A percentile compares a stretch with the other conserved stretches of the same genome.
Evolutionary conservation across 1,140 invertebrate genomes (phyloP).

Genomic region (Bombus pyrosoma): DNA sequence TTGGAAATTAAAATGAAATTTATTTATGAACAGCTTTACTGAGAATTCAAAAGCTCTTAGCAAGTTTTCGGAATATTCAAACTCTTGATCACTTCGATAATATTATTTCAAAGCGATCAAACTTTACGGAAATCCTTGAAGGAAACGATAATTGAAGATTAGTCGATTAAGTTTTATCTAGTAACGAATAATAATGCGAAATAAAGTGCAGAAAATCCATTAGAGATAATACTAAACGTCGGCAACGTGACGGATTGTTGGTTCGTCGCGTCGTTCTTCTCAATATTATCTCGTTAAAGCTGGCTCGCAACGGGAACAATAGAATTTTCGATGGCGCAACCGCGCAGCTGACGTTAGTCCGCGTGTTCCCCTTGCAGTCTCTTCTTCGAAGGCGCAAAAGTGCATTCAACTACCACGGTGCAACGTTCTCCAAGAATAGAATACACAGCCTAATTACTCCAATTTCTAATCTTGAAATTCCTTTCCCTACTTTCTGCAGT

Average conservation of each 20-base stretch:
- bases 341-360: background rate
- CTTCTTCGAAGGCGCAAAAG: background rate
- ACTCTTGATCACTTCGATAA: background rate
- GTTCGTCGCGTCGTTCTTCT: background rate
- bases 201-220: conserved; percentile 29
- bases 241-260: conserved; percentile 9
- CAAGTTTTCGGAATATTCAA: background rate
- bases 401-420: background rate
- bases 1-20: background rate
- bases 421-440: background rate
- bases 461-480: background rate
- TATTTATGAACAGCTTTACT: background rate
- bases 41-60: too few species aligned
- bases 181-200: conserved; percentile 25
- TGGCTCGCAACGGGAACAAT: conserved; percentile 3
- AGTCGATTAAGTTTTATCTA: background rate
- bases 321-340: conserved; percentile 57
- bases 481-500: background rate
- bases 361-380: background rate
- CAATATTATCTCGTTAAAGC: conserved; percentile 44
- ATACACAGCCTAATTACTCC: background rate
- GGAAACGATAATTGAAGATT: conserved; percentile 11
- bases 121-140: background rate
- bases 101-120: background rate
- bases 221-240: conserved; percentile 4